These are phyloP conservation scores for Spilarctia lutea DNA, from an alignment of 2,888 invertebrate genomes.

Conservation along the genomic window DNA sequence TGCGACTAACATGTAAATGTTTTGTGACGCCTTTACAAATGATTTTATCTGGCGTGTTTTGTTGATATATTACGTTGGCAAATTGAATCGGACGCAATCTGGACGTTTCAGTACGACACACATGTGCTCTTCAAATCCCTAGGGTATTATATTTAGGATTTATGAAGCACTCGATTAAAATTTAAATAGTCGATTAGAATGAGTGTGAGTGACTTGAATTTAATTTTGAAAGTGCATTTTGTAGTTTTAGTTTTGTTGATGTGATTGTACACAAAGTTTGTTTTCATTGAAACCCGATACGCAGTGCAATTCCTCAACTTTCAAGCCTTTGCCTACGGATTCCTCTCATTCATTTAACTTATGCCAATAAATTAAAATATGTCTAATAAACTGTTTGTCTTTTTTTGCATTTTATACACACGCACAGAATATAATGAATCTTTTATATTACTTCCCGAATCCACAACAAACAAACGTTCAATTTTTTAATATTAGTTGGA, in stretches of 20 bases:
- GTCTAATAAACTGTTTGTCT: background rate
- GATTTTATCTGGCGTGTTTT: constrained; percentile 80
- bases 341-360: background rate
- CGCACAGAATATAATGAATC: too few species aligned
- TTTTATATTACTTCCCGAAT: too few species aligned
- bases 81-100: constrained; percentile 84
- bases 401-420: too few species aligned
- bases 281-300: background rate
- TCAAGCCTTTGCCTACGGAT: background rate
- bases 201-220: constrained; percentile 22
- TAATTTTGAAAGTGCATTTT: constrained; percentile 20
- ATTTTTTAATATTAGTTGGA: too few species aligned
- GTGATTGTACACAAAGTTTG: background rate
- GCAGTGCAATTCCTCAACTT: background rate
- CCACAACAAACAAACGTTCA: too few species aligned
- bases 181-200: constrained; percentile 26
- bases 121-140: constrained; percentile 68
- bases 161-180: constrained; percentile 44
- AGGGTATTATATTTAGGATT: constrained; percentile 56
- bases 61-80: constrained; percentile 82
- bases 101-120: constrained; percentile 61
- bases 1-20: constrained; percentile 68
- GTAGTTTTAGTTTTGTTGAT: background rate
- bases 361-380: background rate
- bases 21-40: constrained; percentile 82